These are phyloP conservation scores for Manis pentadactyla DNA, from an alignment of 2,797 vertebrate genomes.

Conservation along the genomic window DNA sequence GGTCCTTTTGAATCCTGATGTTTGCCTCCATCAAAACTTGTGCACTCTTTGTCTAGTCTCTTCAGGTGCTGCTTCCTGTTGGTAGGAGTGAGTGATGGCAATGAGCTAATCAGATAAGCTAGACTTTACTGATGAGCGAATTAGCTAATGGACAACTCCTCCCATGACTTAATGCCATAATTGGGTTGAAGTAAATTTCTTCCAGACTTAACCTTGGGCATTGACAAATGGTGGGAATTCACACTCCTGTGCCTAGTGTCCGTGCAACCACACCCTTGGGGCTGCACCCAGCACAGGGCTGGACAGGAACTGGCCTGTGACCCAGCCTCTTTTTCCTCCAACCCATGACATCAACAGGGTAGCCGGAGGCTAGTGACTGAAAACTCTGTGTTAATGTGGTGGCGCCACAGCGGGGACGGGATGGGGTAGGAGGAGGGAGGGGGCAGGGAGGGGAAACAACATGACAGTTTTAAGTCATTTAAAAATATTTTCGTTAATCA, in stretches of 20 bases:
- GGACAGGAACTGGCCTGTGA: neutral
- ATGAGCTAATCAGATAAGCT: slow-evolving; percentile 27
- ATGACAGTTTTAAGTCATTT: neutral
- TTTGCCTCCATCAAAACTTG: neutral
- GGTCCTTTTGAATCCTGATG: neutral
- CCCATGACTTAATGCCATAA: neutral
- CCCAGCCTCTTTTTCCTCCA: neutral
- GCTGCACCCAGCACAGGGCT: neutral
- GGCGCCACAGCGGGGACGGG: too few relatives aligned
- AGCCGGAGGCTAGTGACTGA: neutral
- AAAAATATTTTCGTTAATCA: neutral
- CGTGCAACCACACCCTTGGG: neutral
- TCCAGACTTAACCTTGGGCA: neutral
- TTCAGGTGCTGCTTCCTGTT: slow-evolving; percentile 32
- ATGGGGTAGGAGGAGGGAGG: too few relatives aligned
- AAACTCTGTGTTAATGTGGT: neutral
- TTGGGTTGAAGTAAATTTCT: neutral
- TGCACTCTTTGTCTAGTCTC: neutral
- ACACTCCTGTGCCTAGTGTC: neutral
- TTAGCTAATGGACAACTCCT: slow-evolving; percentile 23
- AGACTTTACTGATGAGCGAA: neutral
- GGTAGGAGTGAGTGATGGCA: neutral
- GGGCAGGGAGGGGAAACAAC: neutral
- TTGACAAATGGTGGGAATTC: slow-evolving; percentile 63
- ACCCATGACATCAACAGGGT: neutral